Base-by-base conservation (phyloP, 2,888 invertebrate species). In the Empis livida region DNA sequence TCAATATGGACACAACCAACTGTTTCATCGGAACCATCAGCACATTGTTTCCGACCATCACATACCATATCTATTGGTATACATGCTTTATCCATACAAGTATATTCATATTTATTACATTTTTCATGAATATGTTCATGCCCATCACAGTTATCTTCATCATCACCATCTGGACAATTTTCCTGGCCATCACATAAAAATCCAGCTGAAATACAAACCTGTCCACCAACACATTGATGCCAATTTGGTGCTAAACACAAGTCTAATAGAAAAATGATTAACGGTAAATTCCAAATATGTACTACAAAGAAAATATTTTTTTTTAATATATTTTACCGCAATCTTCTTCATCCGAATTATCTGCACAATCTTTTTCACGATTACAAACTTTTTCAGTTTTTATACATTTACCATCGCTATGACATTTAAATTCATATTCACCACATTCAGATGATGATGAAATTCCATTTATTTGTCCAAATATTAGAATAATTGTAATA, bases 151-250 rank as follows among this genome's bases (percentile, higher is more conserved):
- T 61, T 46, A 13, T 54, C 42, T 56, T 84, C 84, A 57, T 84
- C 84, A 49, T 79, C 78, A 3, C 71, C 78, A 57, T 84, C 82
- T 0, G 73, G 68, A 56, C 84, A 84, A 57, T 84, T 82, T 0
- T 68, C 64, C 43, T 74, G 71, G 13, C 77, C 76, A 67, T 90
- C 84, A 68, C 90, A 90, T 5, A 83, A 71, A 78, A 83, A 82
- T 8, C 71, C 61, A 42, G 67, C 64, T 0, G 84, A 80, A 50
- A 91, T 79, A 65, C 91, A 91, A 31, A 75, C 72, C 15, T 75
- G 77, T 44, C 61, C 54, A 54, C 62, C 59, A 37, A 61, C 55
- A 52, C 68, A 68, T 53, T 59, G 60, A 55, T 61, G 67, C 64
- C 64, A 68, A 48, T 65, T 58, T n/a, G 68, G 68, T 32, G 56